Percentiles rank a stretch among this genome's conserved stretches.
These are phyloP conservation scores for Caenorhabditis becei DNA, from an alignment of 2,888 invertebrate species.

Conservation along the genomic window DNA sequence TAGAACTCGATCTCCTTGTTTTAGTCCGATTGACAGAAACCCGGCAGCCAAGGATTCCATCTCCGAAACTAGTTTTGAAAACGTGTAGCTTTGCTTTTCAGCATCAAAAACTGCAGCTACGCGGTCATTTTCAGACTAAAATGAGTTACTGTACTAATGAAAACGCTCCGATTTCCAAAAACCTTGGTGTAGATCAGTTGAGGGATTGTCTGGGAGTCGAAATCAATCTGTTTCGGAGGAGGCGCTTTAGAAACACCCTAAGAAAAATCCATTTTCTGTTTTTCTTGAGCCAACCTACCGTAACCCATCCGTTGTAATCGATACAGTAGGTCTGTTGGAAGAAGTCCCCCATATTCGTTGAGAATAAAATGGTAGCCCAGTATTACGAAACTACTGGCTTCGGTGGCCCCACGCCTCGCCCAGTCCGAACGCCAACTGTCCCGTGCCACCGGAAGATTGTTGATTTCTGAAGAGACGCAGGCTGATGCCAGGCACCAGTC, in stretches of 20 bases:
- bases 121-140: slow-evolving; percentile 57
- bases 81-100: slow-evolving; percentile 74
- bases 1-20: slow-evolving; percentile 83
- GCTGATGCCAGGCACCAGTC: neutral
- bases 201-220: slow-evolving; percentile 75
- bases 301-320: slow-evolving; percentile 69
- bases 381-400: slow-evolving; percentile 8
- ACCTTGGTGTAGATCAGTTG: slow-evolving; percentile 76
- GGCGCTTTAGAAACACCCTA: slow-evolving; percentile 66
- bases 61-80: slow-evolving; percentile 65
- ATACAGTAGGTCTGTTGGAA: slow-evolving; percentile 67
- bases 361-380: slow-evolving; percentile 12
- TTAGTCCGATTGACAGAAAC: slow-evolving; percentile 82
- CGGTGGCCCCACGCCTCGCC: neutral
- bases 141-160: neutral
- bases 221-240: slow-evolving; percentile 69
- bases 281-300: slow-evolving; percentile 45
- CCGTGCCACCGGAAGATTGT: slow-evolving; percentile 20
- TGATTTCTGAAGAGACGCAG: slow-evolving; percentile 21
- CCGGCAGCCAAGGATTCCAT: slow-evolving; percentile 81
- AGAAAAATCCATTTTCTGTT: neutral
- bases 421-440: slow-evolving; percentile 34
- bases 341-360: slow-evolving; percentile 28
- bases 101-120: slow-evolving; percentile 77
- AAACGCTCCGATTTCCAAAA: neutral